phyloP scores from a whole-genome alignment of 2,797 vertebrate species.

The Silurus lanzhouensis region DNA sequence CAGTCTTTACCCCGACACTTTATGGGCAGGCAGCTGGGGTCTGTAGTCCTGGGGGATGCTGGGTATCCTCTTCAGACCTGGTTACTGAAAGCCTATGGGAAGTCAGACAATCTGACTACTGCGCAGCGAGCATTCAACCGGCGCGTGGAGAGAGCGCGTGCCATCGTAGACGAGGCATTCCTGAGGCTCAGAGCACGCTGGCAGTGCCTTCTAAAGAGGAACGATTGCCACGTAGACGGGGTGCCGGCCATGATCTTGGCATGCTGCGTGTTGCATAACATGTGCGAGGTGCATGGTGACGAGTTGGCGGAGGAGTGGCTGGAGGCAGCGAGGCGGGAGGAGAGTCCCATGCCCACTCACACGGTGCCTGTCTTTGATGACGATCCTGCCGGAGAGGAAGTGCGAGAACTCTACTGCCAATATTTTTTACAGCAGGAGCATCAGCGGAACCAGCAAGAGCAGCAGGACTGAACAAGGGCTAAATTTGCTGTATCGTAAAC shows the following conservation, averaged over 20 bases:
- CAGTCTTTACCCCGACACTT: slow-evolving; percentile 55
- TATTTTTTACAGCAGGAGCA: slow-evolving; percentile 67
- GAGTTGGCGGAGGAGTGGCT: slow-evolving; percentile 71
- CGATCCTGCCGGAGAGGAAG: slow-evolving; percentile 70
- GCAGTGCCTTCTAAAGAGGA: slow-evolving; percentile 78
- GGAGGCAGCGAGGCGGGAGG: slow-evolving; percentile 65
- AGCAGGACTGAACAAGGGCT: slow-evolving; percentile 13
- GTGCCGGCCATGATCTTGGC: slow-evolving; percentile 73
- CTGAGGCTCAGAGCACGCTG: slow-evolving; percentile 72
- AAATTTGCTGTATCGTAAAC: background rate
- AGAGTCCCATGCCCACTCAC: slow-evolving; percentile 71
- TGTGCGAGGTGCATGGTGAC: slow-evolving; percentile 71
- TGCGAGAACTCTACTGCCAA: slow-evolving; percentile 76
- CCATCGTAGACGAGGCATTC: slow-evolving; percentile 65
- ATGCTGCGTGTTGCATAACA: slow-evolving; percentile 77
- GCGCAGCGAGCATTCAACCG: slow-evolving; percentile 65
- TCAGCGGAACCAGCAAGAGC: slow-evolving; percentile 38
- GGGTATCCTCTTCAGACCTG: slow-evolving; percentile 74
- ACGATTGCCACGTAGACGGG: slow-evolving; percentile 75
- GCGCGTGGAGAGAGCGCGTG: slow-evolving; percentile 59
- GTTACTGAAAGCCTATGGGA: slow-evolving; percentile 73
- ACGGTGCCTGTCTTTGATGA: slow-evolving; percentile 59
- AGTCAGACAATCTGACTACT: slow-evolving; percentile 30
- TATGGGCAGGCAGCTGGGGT: slow-evolving; percentile 71
- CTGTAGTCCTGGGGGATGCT: slow-evolving; percentile 72